Evolutionary conservation across 2,888 invertebrate genomes (phyloP), one percentile per base, ranked within the genome.

Genomic region (Tryphoninae sp.): DNA sequence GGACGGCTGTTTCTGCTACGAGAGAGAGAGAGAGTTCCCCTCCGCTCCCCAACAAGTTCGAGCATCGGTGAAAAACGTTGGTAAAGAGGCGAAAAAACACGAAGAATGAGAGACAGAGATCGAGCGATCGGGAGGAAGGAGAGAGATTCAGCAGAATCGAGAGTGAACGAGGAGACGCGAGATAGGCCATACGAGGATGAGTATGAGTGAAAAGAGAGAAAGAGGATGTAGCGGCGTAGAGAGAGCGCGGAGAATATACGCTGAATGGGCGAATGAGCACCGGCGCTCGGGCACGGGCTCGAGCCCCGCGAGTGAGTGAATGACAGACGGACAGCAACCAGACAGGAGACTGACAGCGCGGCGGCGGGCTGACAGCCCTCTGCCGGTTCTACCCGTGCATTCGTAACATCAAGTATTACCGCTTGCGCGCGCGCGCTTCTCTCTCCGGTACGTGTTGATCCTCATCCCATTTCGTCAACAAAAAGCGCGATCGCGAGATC

Each of bases 341-440:
- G 93, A 93, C 93, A 93, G 93, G 89, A 92, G 93, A 93, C 92
- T 93, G 93, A 93, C 93, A 92, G 92, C 91, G 88, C 90, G 92
- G 92, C 93, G 92, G 92, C 92, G 91, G 92, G 90, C 92, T 89
- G 92, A 92, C 93, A 93, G 92, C 92, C 92, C 90, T 87, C 87
- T 84, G 86, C 87, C 86, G 85, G 80, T 86, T 74, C 78, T 80
- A 79, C 81, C 74, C 81, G 78, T 84, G 80, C 83, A 83, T 84
- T 91, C 90, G 91, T 92, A 92, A 92, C 92, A 92, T 91, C 91
- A 91, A 92, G 92, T 92, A 92, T 92, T 92, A 92, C 90, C 89
- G 88, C 86, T 88, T 88, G 89, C 87, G 89, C 88, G 89, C 89
- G 85, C 68, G 61, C 68, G 53, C 61, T 61, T 69, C 85, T 49